Evolutionary conservation across 2,113 vertebrate species (phyloP).

Genomic region (Rallus limicola): DNA sequence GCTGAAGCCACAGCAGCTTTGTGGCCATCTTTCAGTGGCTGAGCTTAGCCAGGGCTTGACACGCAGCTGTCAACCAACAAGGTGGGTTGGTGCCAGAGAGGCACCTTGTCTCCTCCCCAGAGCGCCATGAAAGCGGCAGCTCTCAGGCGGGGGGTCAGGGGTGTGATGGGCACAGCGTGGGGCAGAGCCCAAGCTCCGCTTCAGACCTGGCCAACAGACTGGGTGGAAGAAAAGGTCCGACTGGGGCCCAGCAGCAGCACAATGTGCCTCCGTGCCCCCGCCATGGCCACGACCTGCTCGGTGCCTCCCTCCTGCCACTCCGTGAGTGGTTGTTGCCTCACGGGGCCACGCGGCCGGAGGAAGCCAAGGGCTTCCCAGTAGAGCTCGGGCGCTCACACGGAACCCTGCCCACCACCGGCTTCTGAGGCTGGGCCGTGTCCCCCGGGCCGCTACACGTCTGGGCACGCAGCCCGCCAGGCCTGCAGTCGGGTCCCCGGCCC

Average conservation of each 20-base stretch:
- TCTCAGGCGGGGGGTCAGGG: background rate
- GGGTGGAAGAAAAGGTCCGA: accelerated
- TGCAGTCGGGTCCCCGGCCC: no score
- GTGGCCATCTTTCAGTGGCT: background rate
- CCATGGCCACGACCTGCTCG: accelerated
- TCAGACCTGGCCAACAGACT: background rate
- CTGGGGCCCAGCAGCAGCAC: background rate
- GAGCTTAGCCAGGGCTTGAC: background rate
- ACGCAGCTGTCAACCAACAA: accelerated
- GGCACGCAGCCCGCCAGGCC: background rate
- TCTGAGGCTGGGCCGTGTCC: no score
- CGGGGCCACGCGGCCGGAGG: accelerated
- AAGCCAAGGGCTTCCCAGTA: background rate
- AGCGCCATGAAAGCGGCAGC: accelerated
- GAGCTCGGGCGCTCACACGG: accelerated
- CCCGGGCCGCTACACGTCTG: no score
- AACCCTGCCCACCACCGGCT: accelerated
- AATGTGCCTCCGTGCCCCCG: accelerated
- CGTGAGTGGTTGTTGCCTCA: background rate
- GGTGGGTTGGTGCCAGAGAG: no score
- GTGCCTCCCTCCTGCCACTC: background rate
- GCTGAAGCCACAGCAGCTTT: background rate
- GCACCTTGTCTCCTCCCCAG: accelerated
- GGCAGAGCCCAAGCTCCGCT: accelerated
- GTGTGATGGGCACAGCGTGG: accelerated